phyloP scores from a whole-genome alignment of 2,797 vertebrate species.

The Clarias platycephalus region DNA sequence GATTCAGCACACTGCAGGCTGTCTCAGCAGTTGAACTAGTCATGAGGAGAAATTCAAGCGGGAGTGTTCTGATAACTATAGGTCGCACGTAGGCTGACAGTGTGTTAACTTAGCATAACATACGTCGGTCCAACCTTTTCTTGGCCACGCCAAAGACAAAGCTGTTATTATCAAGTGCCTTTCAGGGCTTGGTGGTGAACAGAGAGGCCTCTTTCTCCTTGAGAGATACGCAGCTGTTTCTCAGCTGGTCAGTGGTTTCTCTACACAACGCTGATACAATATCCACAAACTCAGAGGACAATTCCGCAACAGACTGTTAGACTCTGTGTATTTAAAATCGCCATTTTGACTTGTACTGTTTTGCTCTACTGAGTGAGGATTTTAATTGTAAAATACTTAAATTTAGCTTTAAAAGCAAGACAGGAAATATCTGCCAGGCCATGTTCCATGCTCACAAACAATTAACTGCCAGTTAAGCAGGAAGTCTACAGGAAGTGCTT shows the following conservation, averaged over 20 bases:
- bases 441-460: conserved; percentile 59
- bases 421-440: conserved; percentile 64
- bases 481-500: conserved; percentile 69
- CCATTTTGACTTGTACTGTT: background rate
- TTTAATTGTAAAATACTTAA: conserved; percentile 50
- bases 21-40: conserved; percentile 8
- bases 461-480: conserved; percentile 64
- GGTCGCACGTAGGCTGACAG: conserved; percentile 15
- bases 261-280: conserved; percentile 27
- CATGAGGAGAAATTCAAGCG: background rate
- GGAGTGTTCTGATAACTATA: conserved; percentile 7
- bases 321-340: background rate
- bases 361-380: background rate
- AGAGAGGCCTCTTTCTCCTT: conserved; percentile 61
- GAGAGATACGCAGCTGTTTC: conserved; percentile 66
- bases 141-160: conserved; percentile 60
- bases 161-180: conserved; percentile 62
- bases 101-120: conserved; percentile 43
- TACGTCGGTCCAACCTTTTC: conserved; percentile 49
- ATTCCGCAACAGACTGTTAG: background rate
- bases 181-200: conserved; percentile 57
- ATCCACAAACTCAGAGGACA: conserved; percentile 13
- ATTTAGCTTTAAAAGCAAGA: conserved; percentile 51
- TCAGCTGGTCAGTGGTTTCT: conserved; percentile 45
- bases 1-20: background rate